Evolutionary conservation across 2,797 vertebrate genomes (phyloP).

Genomic region (Oceanodroma leucorhoa): DNA sequence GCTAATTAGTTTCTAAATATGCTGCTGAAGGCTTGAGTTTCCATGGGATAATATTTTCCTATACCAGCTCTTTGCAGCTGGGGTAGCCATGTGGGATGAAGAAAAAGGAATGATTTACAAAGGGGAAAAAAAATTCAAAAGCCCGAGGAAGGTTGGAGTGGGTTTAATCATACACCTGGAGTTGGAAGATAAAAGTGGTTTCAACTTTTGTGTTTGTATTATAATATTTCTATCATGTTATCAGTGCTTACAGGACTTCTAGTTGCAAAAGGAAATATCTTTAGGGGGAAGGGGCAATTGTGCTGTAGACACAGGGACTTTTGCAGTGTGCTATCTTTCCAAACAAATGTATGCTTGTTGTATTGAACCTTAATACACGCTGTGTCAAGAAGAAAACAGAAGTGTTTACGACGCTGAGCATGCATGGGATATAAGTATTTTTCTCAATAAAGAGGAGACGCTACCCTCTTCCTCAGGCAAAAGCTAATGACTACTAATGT

Average conservation of each 20-base stretch:
- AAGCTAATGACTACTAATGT: not conserved
- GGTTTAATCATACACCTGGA: conserved; percentile 46
- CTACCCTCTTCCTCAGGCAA: not conserved
- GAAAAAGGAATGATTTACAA: conserved; percentile 2
- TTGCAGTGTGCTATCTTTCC: not conserved
- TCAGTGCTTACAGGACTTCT: not conserved
- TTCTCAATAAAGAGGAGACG: not conserved
- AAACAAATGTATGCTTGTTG: not conserved
- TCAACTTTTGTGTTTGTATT: conserved; percentile 17
- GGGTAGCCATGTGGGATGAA: not conserved
- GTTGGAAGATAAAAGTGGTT: conserved; percentile 42
- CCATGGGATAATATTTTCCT: not conserved
- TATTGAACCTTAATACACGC: not conserved
- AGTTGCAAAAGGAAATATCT: conserved; percentile 17
- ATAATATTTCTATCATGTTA: conserved; percentile 44
- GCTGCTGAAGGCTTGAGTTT: conserved; percentile 19
- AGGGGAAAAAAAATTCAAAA: not conserved
- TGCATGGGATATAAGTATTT: not conserved
- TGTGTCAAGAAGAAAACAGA: not conserved
- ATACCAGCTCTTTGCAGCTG: not conserved
- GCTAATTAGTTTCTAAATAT: conserved; percentile 66
- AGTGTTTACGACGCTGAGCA: not conserved
- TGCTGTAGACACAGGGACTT: not conserved
- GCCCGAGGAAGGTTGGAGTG: not conserved
- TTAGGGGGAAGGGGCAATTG: not conserved